These are phyloP conservation scores for Enteromius unitaeniatus DNA, from an alignment of 2,797 vertebrate species.

Conservation along the genomic window DNA sequence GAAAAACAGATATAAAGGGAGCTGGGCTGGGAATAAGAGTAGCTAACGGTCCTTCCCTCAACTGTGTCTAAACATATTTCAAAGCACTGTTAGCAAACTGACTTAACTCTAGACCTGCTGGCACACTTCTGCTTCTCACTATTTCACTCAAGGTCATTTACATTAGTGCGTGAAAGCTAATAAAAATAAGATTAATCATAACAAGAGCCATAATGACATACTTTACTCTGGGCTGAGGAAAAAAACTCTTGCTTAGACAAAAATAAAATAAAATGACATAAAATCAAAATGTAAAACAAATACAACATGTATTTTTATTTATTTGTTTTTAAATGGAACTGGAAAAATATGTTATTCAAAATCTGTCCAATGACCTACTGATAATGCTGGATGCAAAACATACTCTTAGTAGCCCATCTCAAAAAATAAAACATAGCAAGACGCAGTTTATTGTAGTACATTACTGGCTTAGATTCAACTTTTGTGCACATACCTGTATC, in stretches of 20 bases:
- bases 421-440: not conserved
- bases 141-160: constrained; percentile 6
- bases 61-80: constrained; percentile 33
- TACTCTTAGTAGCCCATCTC: not conserved
- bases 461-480: not conserved
- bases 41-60: constrained; percentile 23
- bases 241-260: not conserved
- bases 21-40: constrained; percentile 45
- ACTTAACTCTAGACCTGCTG: constrained; percentile 2
- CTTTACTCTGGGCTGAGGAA: not conserved
- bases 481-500: not conserved
- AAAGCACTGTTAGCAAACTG: constrained; percentile 20
- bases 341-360: not conserved
- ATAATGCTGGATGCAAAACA: not conserved
- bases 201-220: not conserved
- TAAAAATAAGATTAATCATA: not conserved
- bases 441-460: not conserved
- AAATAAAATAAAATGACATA: not conserved
- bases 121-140: not conserved
- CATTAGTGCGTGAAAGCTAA: constrained; percentile 12
- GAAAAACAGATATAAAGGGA: constrained; percentile 54
- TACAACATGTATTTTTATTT: not conserved
- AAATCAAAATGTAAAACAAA: not conserved
- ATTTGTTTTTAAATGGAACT: not conserved
- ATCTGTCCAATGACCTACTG: not conserved